phyloP scores from a whole-genome alignment of 2,113 vertebrate species.

The Pelecanus crispus region DNA sequence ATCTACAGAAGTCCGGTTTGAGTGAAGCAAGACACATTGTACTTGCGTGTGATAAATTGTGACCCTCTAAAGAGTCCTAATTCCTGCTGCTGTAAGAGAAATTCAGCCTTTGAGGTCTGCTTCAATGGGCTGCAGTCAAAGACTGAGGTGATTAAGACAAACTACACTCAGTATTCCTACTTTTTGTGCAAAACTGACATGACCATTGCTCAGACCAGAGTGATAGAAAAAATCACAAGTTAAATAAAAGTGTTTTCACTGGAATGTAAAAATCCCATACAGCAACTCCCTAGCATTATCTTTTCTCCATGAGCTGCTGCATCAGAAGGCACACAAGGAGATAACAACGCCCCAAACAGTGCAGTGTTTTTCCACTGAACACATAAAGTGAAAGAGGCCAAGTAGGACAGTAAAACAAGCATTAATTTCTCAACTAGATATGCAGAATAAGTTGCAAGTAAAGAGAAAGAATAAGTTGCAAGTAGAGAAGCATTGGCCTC shows the following conservation, averaged over 20 bases:
- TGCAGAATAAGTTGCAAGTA: neutral
- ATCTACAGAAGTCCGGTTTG: neutral
- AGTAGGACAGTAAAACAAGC: neutral
- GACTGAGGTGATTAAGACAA: neutral
- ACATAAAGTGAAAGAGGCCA: neutral
- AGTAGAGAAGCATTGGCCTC: neutral
- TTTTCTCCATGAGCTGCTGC: neutral
- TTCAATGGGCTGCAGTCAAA: neutral
- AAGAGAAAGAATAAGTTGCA: neutral
- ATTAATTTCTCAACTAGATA: neutral
- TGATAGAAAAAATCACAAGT: neutral
- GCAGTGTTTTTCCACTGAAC: neutral
- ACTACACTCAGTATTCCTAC: neutral
- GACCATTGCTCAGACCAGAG: neutral
- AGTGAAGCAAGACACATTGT: neutral
- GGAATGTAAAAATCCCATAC: neutral
- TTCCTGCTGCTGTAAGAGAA: neutral
- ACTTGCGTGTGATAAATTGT: neutral
- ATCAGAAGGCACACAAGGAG: neutral
- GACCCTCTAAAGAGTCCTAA: neutral
- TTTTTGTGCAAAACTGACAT: neutral
- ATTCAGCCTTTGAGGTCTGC: neutral
- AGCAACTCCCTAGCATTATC: neutral
- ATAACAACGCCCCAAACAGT: neutral
- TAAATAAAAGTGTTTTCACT: neutral